A percentile compares a stretch with the other conserved stretches of the same genome.
Evolutionary conservation across 2,888 invertebrate genomes (phyloP).

Genomic region (Agonopterix subpropinquella): DNA sequence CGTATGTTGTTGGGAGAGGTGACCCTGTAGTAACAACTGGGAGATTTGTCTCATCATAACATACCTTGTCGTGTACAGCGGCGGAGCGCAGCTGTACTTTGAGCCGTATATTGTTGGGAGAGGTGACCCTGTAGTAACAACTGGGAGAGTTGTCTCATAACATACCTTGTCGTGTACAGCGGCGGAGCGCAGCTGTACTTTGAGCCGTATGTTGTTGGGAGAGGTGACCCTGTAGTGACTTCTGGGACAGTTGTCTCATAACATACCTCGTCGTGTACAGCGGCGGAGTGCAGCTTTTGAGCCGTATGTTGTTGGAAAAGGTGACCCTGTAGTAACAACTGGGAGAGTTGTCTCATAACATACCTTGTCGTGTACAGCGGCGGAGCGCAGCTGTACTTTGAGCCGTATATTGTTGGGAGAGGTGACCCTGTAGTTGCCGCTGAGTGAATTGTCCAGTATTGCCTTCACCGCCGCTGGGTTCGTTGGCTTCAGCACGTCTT

Average conservation of each 20-base stretch:
- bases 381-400: conserved; percentile 50
- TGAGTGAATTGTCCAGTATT: conserved; percentile 61
- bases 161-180: too few species aligned
- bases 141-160: conserved; percentile 38
- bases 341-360: neutral
- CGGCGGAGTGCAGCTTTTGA: conserved; percentile 47
- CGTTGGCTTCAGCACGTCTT: conserved; percentile 81
- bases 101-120: conserved; percentile 28
- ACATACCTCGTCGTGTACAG: conserved; percentile 70
- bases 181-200: too few species aligned
- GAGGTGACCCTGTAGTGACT: too few species aligned
- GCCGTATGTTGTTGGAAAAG: conserved; percentile 27
- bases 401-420: conserved; percentile 31
- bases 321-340: conserved; percentile 35
- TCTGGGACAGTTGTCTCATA: too few species aligned
- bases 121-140: conserved; percentile 41
- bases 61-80: conserved; percentile 72
- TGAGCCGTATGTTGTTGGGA: too few species aligned
- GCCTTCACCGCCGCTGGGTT: conserved; percentile 83
- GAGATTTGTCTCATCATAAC: neutral
- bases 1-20: conserved; percentile 30
- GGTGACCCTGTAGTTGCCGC: conserved; percentile 40
- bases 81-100: conserved; percentile 50
- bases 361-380: conserved; percentile 72
- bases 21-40: conserved; percentile 31